Base-by-base conservation (phyloP, 2,888 invertebrate species). In the Mesochorus sp. region DNA sequence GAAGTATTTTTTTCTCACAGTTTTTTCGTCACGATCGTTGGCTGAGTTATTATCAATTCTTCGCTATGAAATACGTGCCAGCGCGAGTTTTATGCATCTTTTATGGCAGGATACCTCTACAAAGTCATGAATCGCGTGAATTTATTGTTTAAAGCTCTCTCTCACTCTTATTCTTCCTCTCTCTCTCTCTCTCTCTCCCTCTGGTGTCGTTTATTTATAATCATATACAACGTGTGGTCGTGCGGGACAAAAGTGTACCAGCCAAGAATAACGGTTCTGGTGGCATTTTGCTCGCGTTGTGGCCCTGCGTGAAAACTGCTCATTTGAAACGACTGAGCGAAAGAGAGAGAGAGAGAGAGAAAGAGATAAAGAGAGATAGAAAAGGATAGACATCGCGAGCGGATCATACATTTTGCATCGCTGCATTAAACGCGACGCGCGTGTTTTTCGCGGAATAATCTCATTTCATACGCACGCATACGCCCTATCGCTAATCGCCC, bases 171-270 rank as follows among this genome's bases (percentile, higher is more conserved):
- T n/a, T n/a, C n/a, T n/a, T n/a, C n/a, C n/a, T n/a, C n/a, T n/a
- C n/a, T n/a, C n/a, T n/a, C n/a, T n/a, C n/a, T n/a, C n/a, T n/a
- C 53, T 42, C 28, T 14, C 42, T 12, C 49, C n/a, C 49, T n/a
- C 3, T 49, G 10, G 24, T 31, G 72, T 64, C 0, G 55, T 55
- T 77, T 86, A 88, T 85, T 85, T 85, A 84, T 88, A 87, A 84
- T 75, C 78, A 47, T 71, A 49, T 82, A 39, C 1, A 39, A 14
- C 6, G 1, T 12, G 39, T 39, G 81, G 77, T 82, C 82, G 82
- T 80, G 76, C 82, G 85, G 84, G 84, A 84, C 82, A 84, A 78
- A 81, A 82, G 84, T 76, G 82, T 80, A 77, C 80, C 67, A 1
- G 75, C 77, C 78, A 79, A 80, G 59, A 81, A 81, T 81, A 80